Conservation (phyloP, 30 jellyfish, hydroid and myxozoan species). For the Aurelia sp. region DNA sequence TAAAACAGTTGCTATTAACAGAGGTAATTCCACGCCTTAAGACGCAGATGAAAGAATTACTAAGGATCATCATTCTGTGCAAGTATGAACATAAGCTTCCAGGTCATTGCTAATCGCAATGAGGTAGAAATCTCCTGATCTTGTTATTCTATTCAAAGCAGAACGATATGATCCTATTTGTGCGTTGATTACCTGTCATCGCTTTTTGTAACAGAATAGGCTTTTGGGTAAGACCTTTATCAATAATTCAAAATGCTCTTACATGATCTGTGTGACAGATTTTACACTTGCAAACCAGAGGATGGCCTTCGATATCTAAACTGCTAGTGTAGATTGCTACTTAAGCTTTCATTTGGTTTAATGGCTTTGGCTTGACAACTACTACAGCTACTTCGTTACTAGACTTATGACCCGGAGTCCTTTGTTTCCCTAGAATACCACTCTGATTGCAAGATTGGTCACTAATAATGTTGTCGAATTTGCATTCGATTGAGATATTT, state of each 20-base stretch:
- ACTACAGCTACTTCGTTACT: too few species aligned
- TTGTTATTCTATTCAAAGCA: slow-evolving; percentile 40
- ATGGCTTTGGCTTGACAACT: too few species aligned
- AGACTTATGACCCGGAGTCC: too few species aligned
- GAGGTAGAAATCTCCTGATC: slow-evolving; percentile 44
- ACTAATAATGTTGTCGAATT: too few species aligned
- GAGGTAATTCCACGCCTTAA: slow-evolving; percentile 39
- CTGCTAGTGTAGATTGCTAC: too few species aligned
- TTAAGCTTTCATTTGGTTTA: too few species aligned
- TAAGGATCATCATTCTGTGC: slow-evolving; percentile 1
- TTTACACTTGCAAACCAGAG: not conserved
- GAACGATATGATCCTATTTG: slow-evolving; percentile 37
- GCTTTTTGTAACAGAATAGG: slow-evolving; percentile 29
- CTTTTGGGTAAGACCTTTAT: slow-evolving; percentile 43
- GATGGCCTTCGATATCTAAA: too few species aligned
- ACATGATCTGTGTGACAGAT: slow-evolving; percentile 9
- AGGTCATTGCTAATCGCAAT: slow-evolving; percentile 56
- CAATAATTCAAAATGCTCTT: slow-evolving; percentile 18
- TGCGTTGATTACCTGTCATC: slow-evolving; percentile 2
- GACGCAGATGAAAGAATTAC: slow-evolving; percentile 29
- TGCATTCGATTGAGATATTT: too few species aligned
- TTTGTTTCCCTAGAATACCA: too few species aligned
- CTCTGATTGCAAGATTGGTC: too few species aligned
- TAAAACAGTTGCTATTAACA: slow-evolving; percentile 11
- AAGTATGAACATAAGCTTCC: slow-evolving; percentile 10